These are phyloP conservation scores for Sebastes matsubarae DNA, from an alignment of 2,797 vertebrate genomes.

Conservation along the genomic window DNA sequence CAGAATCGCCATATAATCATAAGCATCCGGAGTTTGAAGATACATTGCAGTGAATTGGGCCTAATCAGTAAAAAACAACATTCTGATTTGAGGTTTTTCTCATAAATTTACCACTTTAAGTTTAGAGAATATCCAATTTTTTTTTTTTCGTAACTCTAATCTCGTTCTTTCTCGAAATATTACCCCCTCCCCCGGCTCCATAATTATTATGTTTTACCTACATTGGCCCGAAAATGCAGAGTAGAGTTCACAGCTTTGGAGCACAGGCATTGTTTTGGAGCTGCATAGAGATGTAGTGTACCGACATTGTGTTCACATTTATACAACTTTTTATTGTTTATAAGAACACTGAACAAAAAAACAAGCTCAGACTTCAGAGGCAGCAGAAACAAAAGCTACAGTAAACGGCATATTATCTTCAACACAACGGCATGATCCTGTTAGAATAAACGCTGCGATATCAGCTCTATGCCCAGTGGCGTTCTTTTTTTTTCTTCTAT, in stretches of 20 bases:
- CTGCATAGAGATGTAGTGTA: background rate
- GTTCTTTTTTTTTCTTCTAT: background rate
- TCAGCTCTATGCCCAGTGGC: background rate
- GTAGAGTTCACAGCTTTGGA: background rate
- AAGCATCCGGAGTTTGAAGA: no score
- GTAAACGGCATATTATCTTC: background rate
- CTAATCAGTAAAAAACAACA: no score
- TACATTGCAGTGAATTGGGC: no score
- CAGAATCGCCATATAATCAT: no score
- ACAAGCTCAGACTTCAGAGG: background rate
- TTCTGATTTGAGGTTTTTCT: no score
- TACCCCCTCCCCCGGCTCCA: no score
- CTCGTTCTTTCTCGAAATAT: no score
- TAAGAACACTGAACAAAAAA: background rate
- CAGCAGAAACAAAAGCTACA: background rate
- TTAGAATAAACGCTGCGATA: background rate
- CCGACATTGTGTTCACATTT: background rate
- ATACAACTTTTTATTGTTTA: background rate
- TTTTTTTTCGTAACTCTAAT: no score
- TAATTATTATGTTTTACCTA: no score
- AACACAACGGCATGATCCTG: background rate
- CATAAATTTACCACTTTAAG: no score
- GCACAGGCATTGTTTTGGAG: background rate
- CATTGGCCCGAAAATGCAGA: background rate
- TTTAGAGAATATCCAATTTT: no score